Evolutionary conservation across 2,113 vertebrate genomes (phyloP).

Genomic region (Perca flavescens): DNA sequence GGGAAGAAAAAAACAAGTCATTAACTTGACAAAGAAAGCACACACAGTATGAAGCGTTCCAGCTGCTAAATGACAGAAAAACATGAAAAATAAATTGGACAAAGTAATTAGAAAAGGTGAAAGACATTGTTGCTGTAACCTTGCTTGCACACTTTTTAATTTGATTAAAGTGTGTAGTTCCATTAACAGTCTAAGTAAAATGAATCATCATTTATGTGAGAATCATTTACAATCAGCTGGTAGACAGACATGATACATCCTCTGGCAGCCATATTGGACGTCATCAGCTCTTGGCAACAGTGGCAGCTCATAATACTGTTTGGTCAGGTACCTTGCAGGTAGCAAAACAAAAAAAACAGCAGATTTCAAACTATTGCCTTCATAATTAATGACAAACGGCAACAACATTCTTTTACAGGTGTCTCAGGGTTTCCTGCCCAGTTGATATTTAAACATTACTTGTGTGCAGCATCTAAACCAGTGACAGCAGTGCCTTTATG

Average conservation of each 20-base stretch:
- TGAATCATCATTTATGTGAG: neutral
- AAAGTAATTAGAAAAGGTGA: conserved; percentile 19
- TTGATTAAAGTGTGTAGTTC: neutral
- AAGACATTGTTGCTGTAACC: conserved; percentile 4
- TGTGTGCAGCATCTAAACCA: conserved; percentile 3
- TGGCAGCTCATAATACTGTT: neutral
- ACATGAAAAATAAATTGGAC: conserved; percentile 11
- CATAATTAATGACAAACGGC: conserved; percentile 15
- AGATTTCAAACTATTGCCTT: conserved; percentile 19
- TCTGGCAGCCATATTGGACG: conserved; percentile 13
- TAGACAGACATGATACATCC: neutral
- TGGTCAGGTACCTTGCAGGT: neutral
- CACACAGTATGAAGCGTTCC: neutral
- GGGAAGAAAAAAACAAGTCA: conserved; percentile 3
- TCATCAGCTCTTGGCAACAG: conserved; percentile 2
- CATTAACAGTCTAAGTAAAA: too few relatives aligned
- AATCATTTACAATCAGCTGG: neutral
- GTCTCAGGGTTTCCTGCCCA: neutral
- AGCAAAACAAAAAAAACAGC: neutral
- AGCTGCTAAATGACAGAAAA: conserved; percentile 14
- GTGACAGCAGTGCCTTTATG: conserved; percentile 1
- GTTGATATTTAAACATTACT: neutral
- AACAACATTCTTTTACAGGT: neutral
- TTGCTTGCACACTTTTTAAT: neutral
- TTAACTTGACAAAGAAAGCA: conserved; percentile 23